These are phyloP conservation scores for Meloe dianella DNA, from an alignment of 2,888 invertebrate genomes.

Conservation along the genomic window DNA sequence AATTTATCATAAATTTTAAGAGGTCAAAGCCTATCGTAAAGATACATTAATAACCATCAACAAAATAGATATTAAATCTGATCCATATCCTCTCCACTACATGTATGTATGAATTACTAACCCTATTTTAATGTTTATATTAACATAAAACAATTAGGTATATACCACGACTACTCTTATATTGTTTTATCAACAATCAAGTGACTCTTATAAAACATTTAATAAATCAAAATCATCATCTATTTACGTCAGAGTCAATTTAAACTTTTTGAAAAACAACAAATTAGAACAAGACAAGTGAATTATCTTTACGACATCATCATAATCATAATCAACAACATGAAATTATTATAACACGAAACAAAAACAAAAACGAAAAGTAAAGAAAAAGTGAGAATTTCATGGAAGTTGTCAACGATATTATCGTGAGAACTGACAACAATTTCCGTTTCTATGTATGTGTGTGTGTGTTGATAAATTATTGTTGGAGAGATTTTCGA, in stretches of 20 bases:
- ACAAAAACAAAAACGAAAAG: no score
- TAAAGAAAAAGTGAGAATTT: slow-evolving; percentile 2
- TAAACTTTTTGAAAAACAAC: not conserved
- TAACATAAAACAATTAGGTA: slow-evolving; percentile 7
- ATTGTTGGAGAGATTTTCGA: slow-evolving; percentile 5
- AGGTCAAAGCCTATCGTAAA: not conserved
- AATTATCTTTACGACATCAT: not conserved
- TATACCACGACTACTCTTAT: not conserved
- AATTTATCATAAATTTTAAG: not conserved
- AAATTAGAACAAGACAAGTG: not conserved
- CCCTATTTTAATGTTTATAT: not conserved
- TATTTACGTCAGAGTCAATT: not conserved
- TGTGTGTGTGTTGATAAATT: not conserved
- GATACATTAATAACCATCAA: not conserved
- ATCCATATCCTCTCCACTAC: not conserved
- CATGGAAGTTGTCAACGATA: slow-evolving; percentile 6
- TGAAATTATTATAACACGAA: not conserved
- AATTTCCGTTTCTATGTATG: not conserved
- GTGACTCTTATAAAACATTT: not conserved
- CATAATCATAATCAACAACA: not conserved
- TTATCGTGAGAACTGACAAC: not conserved
- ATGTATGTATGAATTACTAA: not conserved
- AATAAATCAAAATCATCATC: not conserved
- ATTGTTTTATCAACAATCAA: not conserved
- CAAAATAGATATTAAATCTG: not conserved